Percentiles rank a stretch among this genome's conserved stretches.
Conservation (phyloP, 1,140 invertebrate genomes). For the Colletes gigas region DNA sequence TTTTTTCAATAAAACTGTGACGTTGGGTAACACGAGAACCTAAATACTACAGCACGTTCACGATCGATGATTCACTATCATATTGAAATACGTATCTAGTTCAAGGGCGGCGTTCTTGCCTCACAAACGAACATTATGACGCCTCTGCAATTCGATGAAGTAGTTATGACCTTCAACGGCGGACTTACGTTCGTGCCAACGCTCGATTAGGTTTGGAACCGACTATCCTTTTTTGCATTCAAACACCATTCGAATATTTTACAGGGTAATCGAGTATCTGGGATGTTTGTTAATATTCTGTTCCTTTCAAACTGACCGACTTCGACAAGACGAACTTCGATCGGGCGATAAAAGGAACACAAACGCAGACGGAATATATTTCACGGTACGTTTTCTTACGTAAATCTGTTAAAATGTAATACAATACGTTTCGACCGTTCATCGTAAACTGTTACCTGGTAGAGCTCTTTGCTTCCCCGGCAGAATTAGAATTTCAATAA, state of each 20-base stretch:
- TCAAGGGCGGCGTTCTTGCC: background rate
- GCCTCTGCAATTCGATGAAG: background rate
- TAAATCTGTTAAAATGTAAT: background rate
- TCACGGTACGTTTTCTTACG: background rate
- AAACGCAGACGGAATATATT: background rate
- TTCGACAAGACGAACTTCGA: background rate
- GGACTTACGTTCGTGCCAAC: too few species aligned
- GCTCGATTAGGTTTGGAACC: too few species aligned
- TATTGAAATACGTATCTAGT: background rate
- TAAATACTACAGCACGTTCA: background rate
- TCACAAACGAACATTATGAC: background rate
- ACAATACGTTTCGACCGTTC: background rate
- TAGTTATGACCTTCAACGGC: background rate
- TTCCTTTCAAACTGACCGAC: too few species aligned
- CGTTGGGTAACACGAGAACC: background rate
- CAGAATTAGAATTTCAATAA: slow-evolving; percentile 20
- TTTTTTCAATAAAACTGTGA: too few species aligned
- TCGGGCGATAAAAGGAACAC: background rate
- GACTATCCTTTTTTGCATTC: too few species aligned
- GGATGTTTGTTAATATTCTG: too few species aligned
- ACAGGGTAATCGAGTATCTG: too few species aligned
- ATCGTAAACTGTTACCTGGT: background rate
- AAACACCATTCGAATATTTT: too few species aligned
- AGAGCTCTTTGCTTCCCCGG: background rate
- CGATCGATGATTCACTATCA: slow-evolving; percentile 2